Evolutionary conservation across 2,888 invertebrate species (phyloP), one percentile per base, ranked within the genome.

Genomic region (Drosophila mayaguana): DNA sequence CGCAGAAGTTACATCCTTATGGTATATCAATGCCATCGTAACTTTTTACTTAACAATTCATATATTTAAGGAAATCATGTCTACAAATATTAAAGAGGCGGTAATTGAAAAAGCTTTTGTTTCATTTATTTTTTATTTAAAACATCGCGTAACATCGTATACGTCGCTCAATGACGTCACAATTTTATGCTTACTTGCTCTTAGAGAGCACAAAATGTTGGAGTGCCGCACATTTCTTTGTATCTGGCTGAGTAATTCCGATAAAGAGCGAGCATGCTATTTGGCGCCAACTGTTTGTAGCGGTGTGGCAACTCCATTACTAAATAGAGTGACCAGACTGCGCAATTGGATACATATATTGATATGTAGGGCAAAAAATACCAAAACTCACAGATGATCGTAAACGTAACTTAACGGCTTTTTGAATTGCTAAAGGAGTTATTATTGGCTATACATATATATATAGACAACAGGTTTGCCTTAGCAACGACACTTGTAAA

Each of bases 241-340:
- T 59, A 68, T 57, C 42, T 9, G 36, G n/a, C 14, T 32, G 42
- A 42, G 46, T 20, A 38, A 12, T n/a, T 45, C 9, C 16, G 38
- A 32, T 40, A 54, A 46, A 56, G 16, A 63, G 72, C 50, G 50
- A 32, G 46, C 32, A 22, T 25, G 8, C 50, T 6, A n/a, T 8
- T 32, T 65, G 32, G 14, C 18, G 20, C 6, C 1, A 53, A 57
- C 63, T 68, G 3, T 60, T 65, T 77, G 53, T n/a, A 11, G 1
- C 7, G 64, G 63, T 69, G 14, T 65, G 76, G 76, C 78, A 76
- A 46, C 76, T 32, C 64, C 53, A 0, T 6, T 25, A 25, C 8
- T 9, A 11, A 25, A 2, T 32, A n/a, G 18, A 18, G 40, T 61
- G 40, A 53, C 72, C 68, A 43, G 43, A 32, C 6, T 42, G 12